Evolutionary conservation across 92 coral and sea anemone species (phyloP).

Genomic region (Galaxea fascicularis): DNA sequence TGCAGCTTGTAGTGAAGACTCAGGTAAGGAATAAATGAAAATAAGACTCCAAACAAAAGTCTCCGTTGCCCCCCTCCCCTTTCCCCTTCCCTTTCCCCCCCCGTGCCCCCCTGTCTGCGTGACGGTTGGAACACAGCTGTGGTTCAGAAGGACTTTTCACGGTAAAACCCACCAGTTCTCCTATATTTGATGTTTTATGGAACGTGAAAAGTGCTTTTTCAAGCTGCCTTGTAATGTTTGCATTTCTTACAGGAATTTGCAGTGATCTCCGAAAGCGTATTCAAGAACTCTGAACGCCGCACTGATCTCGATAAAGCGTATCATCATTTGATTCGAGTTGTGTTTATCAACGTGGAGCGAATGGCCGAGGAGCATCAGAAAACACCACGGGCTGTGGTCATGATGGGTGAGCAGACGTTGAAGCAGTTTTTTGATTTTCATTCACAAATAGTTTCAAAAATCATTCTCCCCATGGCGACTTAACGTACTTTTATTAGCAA

Average conservation of each 20-base stretch:
- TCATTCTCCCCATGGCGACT: too few relatives aligned
- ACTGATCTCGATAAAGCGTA: slow-evolving; percentile 94
- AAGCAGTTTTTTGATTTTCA: too few relatives aligned
- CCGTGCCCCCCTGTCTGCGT: too few relatives aligned
- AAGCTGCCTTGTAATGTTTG: neutral
- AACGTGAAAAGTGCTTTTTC: neutral
- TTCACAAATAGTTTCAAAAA: too few relatives aligned
- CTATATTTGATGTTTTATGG: neutral
- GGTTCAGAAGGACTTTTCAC: too few relatives aligned
- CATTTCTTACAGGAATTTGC: slow-evolving; percentile 83
- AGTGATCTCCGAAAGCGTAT: slow-evolving; percentile 88
- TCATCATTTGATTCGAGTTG: slow-evolving; percentile 80
- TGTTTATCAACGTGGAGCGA: slow-evolving; percentile 91
- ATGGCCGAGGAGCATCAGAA: slow-evolving; percentile 91
- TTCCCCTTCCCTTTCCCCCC: too few relatives aligned
- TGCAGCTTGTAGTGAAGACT: too few relatives aligned
- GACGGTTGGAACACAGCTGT: too few relatives aligned
- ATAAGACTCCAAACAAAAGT: too few relatives aligned
- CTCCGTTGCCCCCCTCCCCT: too few relatives aligned
- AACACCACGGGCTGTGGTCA: slow-evolving; percentile 93
- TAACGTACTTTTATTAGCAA: too few relatives aligned
- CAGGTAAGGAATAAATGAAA: too few relatives aligned
- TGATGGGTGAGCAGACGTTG: slow-evolving; percentile 74
- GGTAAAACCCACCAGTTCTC: neutral
- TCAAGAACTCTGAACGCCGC: slow-evolving; percentile 97